These are phyloP conservation scores for Drosophila eohydei DNA, from an alignment of 2,888 invertebrate species.

Conservation along the genomic window DNA sequence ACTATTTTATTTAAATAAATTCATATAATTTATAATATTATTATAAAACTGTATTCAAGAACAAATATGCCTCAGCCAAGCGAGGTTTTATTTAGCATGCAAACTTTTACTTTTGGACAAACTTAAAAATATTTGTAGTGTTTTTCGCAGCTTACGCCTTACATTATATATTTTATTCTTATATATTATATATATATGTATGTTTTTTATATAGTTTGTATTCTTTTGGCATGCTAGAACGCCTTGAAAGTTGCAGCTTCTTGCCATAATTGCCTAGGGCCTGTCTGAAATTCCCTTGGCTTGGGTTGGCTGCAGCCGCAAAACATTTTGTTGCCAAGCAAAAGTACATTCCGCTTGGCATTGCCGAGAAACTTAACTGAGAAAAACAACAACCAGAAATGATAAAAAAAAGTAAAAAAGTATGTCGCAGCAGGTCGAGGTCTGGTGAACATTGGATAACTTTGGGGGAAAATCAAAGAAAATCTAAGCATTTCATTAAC, in stretches of 20 bases:
- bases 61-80: not conserved
- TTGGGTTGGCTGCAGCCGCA: conserved; percentile 30
- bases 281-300: conserved; percentile 39
- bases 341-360: conserved; percentile 4
- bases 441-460: not conserved
- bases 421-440: conserved; percentile 4
- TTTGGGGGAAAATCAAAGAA: conserved; percentile 44
- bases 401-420: not conserved
- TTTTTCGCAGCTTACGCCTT: conserved; percentile 35
- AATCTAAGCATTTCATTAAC: conserved; percentile 64
- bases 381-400: not conserved
- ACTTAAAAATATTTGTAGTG: conserved; percentile 39
- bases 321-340: conserved; percentile 32
- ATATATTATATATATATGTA: not conserved
- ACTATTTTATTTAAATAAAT: no score
- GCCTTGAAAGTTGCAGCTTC: conserved; percentile 45
- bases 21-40: no score
- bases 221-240: conserved; percentile 1
- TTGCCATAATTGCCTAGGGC: conserved; percentile 58
- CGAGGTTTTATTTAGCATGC: not conserved
- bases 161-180: conserved; percentile 6
- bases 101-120: conserved; percentile 12
- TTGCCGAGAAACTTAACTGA: not conserved
- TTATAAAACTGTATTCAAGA: not conserved
- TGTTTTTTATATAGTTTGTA: not conserved